Percentiles rank a stretch among this genome's conserved stretches.
phyloP scores from a whole-genome alignment of 2,797 vertebrate genomes.

The Pempheris klunzingeri region DNA sequence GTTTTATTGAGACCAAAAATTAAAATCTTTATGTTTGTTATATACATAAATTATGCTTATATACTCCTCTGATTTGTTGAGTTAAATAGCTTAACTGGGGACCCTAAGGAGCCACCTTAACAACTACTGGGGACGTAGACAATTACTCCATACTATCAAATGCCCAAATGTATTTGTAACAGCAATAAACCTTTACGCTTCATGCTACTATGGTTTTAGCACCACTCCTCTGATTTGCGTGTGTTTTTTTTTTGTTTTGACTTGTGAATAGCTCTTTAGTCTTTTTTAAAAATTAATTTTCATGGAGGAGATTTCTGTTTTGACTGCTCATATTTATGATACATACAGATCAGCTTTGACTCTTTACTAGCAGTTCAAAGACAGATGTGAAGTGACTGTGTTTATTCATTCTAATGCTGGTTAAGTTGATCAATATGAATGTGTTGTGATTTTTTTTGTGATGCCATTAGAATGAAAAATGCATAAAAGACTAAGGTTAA shows the following conservation, averaged over 20 bases:
- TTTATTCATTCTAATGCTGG: constrained; percentile 27
- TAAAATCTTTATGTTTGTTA: background rate
- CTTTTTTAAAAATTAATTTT: constrained; percentile 9
- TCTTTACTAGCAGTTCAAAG: constrained; percentile 10
- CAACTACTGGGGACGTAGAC: background rate
- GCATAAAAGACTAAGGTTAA: constrained; percentile 40
- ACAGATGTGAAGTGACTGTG: constrained; percentile 22
- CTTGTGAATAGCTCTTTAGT: constrained; percentile 4
- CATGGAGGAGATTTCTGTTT: background rate
- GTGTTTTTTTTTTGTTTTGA: constrained; percentile 43
- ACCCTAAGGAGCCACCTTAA: background rate
- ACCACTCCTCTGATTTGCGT: constrained; percentile 21
- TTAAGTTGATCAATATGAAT: background rate
- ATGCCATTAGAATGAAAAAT: constrained; percentile 26
- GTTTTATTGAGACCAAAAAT: constrained; percentile 15
- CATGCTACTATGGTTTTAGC: background rate
- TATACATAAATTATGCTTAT: too few relatives aligned
- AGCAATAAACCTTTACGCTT: background rate
- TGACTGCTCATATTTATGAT: constrained; percentile 28
- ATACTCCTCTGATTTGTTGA: too few relatives aligned
- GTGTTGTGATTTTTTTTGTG: constrained; percentile 50
- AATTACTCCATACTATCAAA: background rate
- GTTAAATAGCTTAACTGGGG: background rate
- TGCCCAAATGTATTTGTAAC: background rate
- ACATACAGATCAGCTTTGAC: constrained; percentile 9